Evolutionary conservation across 2,888 invertebrate genomes (phyloP), one percentile per base, ranked within the genome.

Genomic region (Cheilosia vernalis): DNA sequence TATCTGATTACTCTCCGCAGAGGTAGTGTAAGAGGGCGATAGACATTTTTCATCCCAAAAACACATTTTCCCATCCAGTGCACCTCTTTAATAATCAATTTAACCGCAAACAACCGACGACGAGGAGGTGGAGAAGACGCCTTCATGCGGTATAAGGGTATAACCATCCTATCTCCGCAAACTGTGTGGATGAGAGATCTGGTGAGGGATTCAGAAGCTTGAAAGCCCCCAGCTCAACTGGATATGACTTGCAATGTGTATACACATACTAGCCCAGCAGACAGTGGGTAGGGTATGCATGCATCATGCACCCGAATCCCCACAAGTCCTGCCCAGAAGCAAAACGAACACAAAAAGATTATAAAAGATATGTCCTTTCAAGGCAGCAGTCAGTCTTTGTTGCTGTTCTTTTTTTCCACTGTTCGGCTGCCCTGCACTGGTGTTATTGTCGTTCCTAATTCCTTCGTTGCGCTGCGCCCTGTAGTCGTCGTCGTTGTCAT

Each of bases 61-160:
- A 80, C 60, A 80, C 33, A 81, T 76, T 85, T 81, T 85, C 85
- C 85, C 67, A 72, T 67, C 81, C 81, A 85, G 66, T 81, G 85
- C 81, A 81, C 56, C 77, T 72, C 77, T 85, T 85, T 81, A 81
- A 81, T 85, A 85, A 85, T 85, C 85, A 85, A 85, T 85, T 85
- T 85, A 85, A 72, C 81, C 67, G 77, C 81, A 85, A 84, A 81
- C 85, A 77, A 77, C 67, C 64, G 37, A 13, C 58, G 53, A 9
- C 53, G 53, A 53, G 13, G 51, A 51, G 24, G 15, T 15, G 51
- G 24, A 42, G 58, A 69, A 77, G 76, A 77, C 77, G 85, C 70
- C 81, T 76, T 47, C 58, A 60, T 64, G 77, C 61, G 55, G 37
- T 60, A 77, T 77, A 82, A 64, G 64, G 55, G 37, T 60, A 77